These are phyloP conservation scores for Cylloceria caligata DNA, from an alignment of 2,888 invertebrate genomes.

Conservation along the genomic window DNA sequence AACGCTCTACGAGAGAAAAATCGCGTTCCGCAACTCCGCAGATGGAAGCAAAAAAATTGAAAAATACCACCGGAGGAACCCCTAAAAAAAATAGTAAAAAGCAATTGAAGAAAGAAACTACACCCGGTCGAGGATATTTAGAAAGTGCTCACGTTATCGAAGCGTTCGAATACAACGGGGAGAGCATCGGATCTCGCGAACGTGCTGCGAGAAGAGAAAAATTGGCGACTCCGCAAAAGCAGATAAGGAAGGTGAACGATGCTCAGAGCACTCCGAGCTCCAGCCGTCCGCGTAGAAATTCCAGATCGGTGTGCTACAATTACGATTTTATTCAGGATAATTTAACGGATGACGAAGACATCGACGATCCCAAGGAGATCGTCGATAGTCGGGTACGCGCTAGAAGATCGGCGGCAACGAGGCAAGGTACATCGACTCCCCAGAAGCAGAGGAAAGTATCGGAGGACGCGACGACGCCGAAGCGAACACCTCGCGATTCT, in stretches of 20 bases:
- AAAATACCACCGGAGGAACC: slow-evolving; percentile 14
- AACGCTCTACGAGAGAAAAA: neutral
- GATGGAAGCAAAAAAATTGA: neutral
- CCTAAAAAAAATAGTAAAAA: slow-evolving; percentile 14
- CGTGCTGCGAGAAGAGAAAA: slow-evolving; percentile 2
- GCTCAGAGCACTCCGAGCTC: slow-evolving; percentile 3
- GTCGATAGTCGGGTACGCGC: neutral
- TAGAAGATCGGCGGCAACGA: neutral
- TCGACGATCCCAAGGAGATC: neutral
- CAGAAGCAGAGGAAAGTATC: slow-evolving; percentile 6
- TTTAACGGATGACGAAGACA: neutral
- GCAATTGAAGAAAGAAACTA: neutral
- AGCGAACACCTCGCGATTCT: slow-evolving; percentile 28
- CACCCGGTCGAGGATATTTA: slow-evolving; percentile 15
- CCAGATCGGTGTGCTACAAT: neutral
- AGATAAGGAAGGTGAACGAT: neutral
- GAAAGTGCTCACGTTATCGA: neutral
- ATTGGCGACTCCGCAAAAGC: slow-evolving; percentile 12
- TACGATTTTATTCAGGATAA: neutral
- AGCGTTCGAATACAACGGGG: neutral
- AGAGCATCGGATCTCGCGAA: neutral
- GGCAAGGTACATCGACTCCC: neutral
- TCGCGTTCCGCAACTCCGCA: slow-evolving; percentile 19
- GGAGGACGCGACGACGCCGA: slow-evolving; percentile 37
- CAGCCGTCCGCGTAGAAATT: slow-evolving; percentile 10